A percentile compares a stretch with the other conserved stretches of the same genome.
phyloP scores from a whole-genome alignment of 2,797 vertebrate species.

The Momotus momota region DNA sequence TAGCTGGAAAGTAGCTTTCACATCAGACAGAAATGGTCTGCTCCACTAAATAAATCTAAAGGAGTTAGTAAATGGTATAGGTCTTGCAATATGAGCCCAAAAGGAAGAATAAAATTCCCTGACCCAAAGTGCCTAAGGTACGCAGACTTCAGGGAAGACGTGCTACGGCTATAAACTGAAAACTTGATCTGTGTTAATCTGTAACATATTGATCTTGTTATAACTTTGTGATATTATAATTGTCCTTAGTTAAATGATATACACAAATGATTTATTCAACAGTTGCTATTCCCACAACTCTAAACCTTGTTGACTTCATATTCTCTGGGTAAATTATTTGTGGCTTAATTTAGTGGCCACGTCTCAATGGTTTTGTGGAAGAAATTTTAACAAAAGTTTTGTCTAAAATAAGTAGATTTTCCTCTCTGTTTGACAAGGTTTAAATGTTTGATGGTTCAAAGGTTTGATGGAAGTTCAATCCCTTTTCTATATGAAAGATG shows the following conservation, averaged over 20 bases:
- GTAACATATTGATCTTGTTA: neutral
- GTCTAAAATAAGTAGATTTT: neutral
- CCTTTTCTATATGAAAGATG: neutral
- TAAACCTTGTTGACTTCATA: conserved; percentile 32
- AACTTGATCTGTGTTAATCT: neutral
- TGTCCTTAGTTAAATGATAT: conserved; percentile 2
- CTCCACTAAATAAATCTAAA: neutral
- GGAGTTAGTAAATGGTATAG: neutral
- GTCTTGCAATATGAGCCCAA: neutral
- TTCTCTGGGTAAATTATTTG: conserved; percentile 43
- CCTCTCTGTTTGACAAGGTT: neutral
- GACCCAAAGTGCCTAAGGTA: neutral
- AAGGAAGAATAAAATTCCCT: neutral
- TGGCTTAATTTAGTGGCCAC: conserved; percentile 30
- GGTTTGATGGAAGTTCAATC: neutral
- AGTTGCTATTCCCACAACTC: conserved; percentile 47
- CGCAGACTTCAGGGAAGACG: neutral
- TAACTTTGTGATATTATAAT: neutral
- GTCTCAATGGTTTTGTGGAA: conserved; percentile 3
- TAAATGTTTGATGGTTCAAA: neutral
- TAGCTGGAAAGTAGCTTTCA: neutral
- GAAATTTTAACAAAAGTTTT: neutral
- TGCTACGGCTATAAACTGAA: neutral
- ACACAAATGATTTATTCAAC: conserved; percentile 41
- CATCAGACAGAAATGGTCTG: neutral